A percentile compares a stretch with the other conserved stretches of the same genome.
These are phyloP conservation scores for Mixornis gularis DNA, from an alignment of 2,113 vertebrate species.

Conservation along the genomic window DNA sequence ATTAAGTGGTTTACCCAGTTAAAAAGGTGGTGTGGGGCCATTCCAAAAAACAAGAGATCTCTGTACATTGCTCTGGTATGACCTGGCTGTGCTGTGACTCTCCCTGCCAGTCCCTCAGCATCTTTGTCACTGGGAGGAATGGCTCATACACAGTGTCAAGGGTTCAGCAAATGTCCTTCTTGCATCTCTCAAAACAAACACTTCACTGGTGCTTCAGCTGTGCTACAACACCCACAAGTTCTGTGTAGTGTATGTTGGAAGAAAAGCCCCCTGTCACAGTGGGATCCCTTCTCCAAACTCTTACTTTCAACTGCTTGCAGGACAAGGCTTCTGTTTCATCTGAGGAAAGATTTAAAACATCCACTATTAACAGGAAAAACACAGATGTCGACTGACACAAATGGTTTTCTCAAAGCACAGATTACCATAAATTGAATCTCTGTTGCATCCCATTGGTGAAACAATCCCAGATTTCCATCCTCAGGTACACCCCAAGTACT, in stretches of 20 bases:
- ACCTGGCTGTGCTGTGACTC: background rate
- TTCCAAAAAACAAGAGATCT: background rate
- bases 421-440: background rate
- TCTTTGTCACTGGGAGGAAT: background rate
- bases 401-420: background rate
- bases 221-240: background rate
- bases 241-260: rapidly evolving
- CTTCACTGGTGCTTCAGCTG: background rate
- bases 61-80: background rate
- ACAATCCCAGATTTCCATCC: background rate
- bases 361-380: background rate
- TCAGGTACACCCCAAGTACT: background rate
- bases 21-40: background rate
- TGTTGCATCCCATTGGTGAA: background rate
- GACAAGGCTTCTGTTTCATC: background rate
- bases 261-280: background rate
- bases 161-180: background rate
- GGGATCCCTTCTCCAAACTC: background rate
- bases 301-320: background rate
- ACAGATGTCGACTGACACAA: rapidly evolving
- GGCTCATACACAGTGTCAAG: background rate
- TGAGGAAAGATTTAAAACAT: background rate
- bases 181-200: background rate
- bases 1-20: background rate
- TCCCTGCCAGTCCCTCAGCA: background rate